Evolutionary conservation across 2,888 invertebrate species (phyloP).

Genomic region (Serrognathus titanus): DNA sequence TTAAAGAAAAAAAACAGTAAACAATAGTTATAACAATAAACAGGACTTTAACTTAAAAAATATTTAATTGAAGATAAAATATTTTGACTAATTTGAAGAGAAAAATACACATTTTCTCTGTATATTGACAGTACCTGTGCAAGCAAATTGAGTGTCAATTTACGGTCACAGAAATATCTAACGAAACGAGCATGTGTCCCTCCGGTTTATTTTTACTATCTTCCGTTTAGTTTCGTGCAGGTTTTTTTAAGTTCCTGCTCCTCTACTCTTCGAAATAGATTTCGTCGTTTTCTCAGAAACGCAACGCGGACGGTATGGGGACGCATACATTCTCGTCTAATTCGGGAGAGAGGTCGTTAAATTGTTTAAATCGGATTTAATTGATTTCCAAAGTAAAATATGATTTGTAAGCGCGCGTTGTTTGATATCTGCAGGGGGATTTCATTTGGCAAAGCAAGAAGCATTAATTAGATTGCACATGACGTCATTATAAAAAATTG

Average conservation of each 20-base stretch:
- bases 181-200: background rate
- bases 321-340: background rate
- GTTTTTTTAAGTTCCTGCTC: conserved; percentile 7
- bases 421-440: too few relatives aligned
- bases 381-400: background rate
- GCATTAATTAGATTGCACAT: too few relatives aligned
- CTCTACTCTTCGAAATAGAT: conserved; percentile 1
- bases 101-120: too few relatives aligned
- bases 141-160: background rate
- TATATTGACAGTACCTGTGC: background rate
- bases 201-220: conserved; percentile 4
- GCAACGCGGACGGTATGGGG: background rate
- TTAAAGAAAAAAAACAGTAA: too few relatives aligned
- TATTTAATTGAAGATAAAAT: too few relatives aligned
- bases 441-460: too few relatives aligned
- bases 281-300: conserved; percentile 6
- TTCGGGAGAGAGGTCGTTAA: background rate
- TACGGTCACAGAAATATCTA: background rate
- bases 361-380: background rate
- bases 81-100: too few relatives aligned
- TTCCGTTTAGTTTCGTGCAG: conserved; percentile 2
- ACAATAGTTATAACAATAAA: too few relatives aligned
- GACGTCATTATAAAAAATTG: too few relatives aligned
- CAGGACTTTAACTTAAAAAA: too few relatives aligned
- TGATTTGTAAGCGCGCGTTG: background rate